Evolutionary conservation across 2,113 vertebrate species (phyloP), one percentile per base, ranked within the genome.

Genomic region (Steatornis caripensis): DNA sequence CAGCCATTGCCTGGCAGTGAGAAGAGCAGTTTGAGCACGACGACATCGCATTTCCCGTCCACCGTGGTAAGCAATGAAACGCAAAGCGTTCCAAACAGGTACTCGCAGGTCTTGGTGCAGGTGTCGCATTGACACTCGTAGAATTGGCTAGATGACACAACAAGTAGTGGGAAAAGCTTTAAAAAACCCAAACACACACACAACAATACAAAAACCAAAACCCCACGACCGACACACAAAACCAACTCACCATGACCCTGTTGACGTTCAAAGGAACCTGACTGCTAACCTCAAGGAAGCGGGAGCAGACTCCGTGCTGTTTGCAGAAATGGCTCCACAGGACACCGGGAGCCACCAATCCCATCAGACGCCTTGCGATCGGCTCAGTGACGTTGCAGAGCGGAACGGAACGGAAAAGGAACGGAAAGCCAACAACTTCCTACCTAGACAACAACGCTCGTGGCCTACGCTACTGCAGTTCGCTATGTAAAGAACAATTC

Each of bases 371-470:
- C n/a, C n/a, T n/a, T n/a, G n/a, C n/a, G n/a, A n/a, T n/a, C n/a
- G n/a, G n/a, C n/a, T n/a, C n/a, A 94, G 66, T 36, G 37, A 53
- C 32, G 43, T 3, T 65, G 23, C 26, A 43, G 78, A 83, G 39
- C 65, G 36, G 55, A 89, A 27, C 2, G 46, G n/a, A 46, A 95
- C n/a, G n/a, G n/a, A n/a, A n/a, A n/a, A 68, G 36, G 55, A 89
- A 27, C 2, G 46, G n/a, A 46, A 95, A 94, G 69, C 15, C 87
- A 84, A 75, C 2, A 5, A 1, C 32, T 89, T 97, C 46, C 32
- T 93, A 94, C 46, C 32, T 93, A 94, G 75, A 93, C 95, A 96
- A 92, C 24, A 81, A 57, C 8, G 15, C 27, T 84, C 51, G 88
- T 94, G 55, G 37, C 72, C 93, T 81, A 41, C 17, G 64, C 27